Evolutionary conservation across 2,113 vertebrate genomes (phyloP), one percentile per base, ranked within the genome.

Genomic region (Nycticryphes semicollaris): DNA sequence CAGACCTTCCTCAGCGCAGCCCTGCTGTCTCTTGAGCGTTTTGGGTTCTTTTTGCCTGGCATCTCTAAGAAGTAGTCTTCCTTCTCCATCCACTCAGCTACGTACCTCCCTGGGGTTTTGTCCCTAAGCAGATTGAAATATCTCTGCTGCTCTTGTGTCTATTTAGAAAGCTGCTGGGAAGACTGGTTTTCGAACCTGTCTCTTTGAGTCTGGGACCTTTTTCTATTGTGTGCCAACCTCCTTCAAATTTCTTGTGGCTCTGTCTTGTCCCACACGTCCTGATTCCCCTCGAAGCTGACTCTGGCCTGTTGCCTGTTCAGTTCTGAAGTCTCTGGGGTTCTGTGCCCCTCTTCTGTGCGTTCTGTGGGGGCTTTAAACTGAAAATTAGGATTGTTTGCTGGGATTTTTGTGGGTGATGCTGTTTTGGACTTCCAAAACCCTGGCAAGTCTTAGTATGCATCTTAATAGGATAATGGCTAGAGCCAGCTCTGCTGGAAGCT

Each of bases 241-340:
- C 35, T 59, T 62, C 62, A 6, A 13, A 6, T 47, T 67, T 12
- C 31, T 41, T 21, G 14, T 30, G 50, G 17, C 30, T 90, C 54
- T 7, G n/a, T 7, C 24, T 54, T 51, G 47, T 57, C 45, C 21
- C 48, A 7, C 7, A 0, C 0, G 0, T 57, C 47, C 9, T 1
- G 4, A 17, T 69, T 64, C 14, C 50, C 12, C 16, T 35, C 30
- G 39, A 14, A 20, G 47, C 37, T 20, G 13, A 15, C 43, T 76
- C 22, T 76, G 43, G 16, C 19, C 53, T 3, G 0, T 75, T 90
- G 53, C 30, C 63, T 80, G 10, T 9, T 81, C 23, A 11, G 27
- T 67, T 74, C 43, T 78, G 41, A 91, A 50, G 35, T 28, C 19
- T 87, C 39, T 47, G 19, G 37, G 27, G 17, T 11, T 53, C 45